Percentiles rank a stretch among this genome's conserved stretches.
phyloP scores from a whole-genome alignment of 2,113 vertebrate species.

The Poeciliopsis prolifica region DNA sequence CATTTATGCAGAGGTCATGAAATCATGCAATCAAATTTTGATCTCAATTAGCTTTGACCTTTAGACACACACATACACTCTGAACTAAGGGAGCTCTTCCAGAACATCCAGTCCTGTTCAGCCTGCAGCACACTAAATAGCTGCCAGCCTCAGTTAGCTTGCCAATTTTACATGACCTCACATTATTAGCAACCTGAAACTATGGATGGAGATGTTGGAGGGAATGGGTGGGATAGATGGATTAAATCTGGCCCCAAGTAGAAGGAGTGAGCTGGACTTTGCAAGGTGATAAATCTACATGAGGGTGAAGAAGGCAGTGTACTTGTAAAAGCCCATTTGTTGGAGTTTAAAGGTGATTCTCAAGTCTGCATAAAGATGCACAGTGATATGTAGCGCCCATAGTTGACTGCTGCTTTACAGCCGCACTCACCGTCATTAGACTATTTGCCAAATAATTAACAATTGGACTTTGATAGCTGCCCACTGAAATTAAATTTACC shows the following conservation, averaged over 20 bases:
- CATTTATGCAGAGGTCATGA: constrained; percentile 54
- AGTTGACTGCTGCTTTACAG: constrained; percentile 10
- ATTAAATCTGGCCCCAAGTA: constrained; percentile 63
- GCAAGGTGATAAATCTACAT: constrained; percentile 70
- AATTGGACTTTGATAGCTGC: constrained; percentile 57
- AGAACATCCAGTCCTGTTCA: constrained; percentile 38
- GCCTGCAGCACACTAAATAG: constrained; percentile 52
- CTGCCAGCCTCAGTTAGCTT: constrained; percentile 69
- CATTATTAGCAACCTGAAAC: constrained; percentile 68
- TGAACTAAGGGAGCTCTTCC: constrained; percentile 41
- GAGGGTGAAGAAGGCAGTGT: constrained; percentile 59
- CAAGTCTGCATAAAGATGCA: constrained; percentile 47
- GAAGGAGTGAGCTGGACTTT: constrained; percentile 45
- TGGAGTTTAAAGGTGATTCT: constrained; percentile 48
- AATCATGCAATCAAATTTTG: constrained; percentile 62
- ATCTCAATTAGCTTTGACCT: constrained; percentile 71
- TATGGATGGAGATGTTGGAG: constrained; percentile 47
- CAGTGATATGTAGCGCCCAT: constrained; percentile 21
- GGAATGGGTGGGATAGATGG: constrained; percentile 37
- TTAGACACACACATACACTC: constrained; percentile 23
- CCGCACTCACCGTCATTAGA: constrained; percentile 34
- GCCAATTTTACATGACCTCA: constrained; percentile 70
- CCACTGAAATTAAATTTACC: constrained; percentile 55
- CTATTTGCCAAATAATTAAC: constrained; percentile 58
- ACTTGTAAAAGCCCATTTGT: constrained; percentile 69